Conservation (phyloP, 2,888 invertebrate species). For the Masnerella sp. region DNA sequence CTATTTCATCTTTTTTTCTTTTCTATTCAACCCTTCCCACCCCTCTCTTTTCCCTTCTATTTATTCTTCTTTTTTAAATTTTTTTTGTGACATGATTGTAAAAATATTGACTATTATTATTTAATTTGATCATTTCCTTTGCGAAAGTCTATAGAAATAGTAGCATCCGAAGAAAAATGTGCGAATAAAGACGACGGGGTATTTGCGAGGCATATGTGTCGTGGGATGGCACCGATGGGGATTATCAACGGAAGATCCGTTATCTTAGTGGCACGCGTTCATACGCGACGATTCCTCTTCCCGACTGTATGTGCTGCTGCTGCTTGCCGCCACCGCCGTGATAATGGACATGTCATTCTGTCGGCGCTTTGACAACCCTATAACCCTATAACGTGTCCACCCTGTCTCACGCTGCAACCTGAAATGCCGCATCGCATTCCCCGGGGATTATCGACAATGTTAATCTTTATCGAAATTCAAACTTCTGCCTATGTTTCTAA, state of each 20-base stretch:
- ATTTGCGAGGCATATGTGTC: conserved; percentile 66
- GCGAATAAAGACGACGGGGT: conserved; percentile 8
- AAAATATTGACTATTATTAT: too few relatives aligned
- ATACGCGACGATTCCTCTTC: conserved; percentile 64
- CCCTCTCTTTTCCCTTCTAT: too few relatives aligned
- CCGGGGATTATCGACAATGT: conserved; percentile 69
- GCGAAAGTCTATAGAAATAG: too few relatives aligned
- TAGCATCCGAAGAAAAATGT: too few relatives aligned
- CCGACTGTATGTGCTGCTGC: conserved; percentile 44
- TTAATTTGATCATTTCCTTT: too few relatives aligned
- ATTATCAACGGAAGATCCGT: conserved; percentile 75
- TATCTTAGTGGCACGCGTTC: conserved; percentile 75
- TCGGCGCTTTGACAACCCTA: conserved; percentile 76
- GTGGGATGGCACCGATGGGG: conserved; percentile 67
- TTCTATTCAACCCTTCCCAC: too few relatives aligned
- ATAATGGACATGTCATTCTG: conserved; percentile 78
- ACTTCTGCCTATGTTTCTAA: conserved; percentile 26
- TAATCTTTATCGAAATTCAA: conserved; percentile 58
- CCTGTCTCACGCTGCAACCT: conserved; percentile 59
- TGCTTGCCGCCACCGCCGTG: conserved; percentile 67
- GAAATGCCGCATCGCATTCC: conserved; percentile 64
- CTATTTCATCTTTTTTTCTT: too few relatives aligned
- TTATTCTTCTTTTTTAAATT: too few relatives aligned
- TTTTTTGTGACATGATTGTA: too few relatives aligned
- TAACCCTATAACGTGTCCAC: conserved; percentile 73